Percentiles rank a stretch among this genome's conserved stretches.
phyloP scores from a whole-genome alignment of 2,113 vertebrate species.

The Menura novaehollandiae region DNA sequence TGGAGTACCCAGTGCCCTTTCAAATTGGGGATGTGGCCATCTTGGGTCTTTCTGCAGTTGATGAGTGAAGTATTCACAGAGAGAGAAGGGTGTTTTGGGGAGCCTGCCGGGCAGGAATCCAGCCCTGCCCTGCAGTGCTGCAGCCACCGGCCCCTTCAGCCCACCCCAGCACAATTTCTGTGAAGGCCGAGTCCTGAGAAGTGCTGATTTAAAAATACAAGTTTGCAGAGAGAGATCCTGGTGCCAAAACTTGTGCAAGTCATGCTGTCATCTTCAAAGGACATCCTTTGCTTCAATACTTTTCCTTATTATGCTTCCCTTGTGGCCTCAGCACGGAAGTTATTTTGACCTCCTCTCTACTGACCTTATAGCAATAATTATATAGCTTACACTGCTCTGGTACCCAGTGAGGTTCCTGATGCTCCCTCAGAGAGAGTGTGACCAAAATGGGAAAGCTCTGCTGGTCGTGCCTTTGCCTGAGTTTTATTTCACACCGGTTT shows the following conservation, averaged over 20 bases:
- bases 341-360: not conserved
- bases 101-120: not conserved
- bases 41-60: not conserved
- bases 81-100: not conserved
- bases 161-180: not conserved
- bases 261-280: not conserved
- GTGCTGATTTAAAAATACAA: not conserved
- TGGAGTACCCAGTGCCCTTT: not conserved
- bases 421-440: not conserved
- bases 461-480: accelerated
- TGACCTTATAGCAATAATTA: not conserved
- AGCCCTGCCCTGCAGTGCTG: not conserved
- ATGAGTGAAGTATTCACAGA: not conserved
- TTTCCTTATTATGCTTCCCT: not conserved
- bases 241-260: not conserved
- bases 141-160: not conserved
- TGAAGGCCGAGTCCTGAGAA: not conserved
- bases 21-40: not conserved
- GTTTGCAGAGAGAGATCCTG: not conserved
- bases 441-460: not conserved
- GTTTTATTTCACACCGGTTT: not conserved
- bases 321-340: not conserved
- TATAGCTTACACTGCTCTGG: not conserved
- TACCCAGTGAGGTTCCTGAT: not conserved
- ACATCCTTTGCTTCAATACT: not conserved